These are phyloP conservation scores for Aplidium turbinatum DNA, from an alignment of 23 tunicate species.

Conservation along the genomic window DNA sequence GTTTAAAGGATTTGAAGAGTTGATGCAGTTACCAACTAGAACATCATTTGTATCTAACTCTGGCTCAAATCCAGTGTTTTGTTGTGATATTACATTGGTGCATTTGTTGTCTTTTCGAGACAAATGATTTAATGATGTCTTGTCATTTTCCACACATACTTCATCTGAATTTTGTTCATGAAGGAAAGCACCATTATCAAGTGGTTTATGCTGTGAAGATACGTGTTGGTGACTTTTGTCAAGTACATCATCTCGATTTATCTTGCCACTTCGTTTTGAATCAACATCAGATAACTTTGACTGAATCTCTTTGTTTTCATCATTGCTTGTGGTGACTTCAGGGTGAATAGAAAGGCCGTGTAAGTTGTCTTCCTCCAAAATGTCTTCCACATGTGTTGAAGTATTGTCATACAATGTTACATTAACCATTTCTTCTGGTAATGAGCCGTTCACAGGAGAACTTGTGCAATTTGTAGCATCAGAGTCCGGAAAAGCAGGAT, in stretches of 20 bases:
- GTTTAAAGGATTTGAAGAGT: background rate
- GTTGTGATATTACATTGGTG: background rate
- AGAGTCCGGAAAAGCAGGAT: too few species aligned
- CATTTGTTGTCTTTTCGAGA: background rate
- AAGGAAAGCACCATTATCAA: background rate
- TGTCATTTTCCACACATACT: background rate
- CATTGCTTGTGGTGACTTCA: conserved; percentile 2
- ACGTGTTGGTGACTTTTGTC: background rate
- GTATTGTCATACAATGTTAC: too few species aligned
- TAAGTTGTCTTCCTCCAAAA: conserved; percentile 17
- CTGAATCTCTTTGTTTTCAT: background rate
- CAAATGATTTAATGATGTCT: too few species aligned
- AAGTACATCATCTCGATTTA: background rate
- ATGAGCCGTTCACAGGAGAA: too few species aligned
- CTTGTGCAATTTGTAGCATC: too few species aligned
- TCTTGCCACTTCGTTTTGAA: background rate
- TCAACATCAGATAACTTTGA: background rate
- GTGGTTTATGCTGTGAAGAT: background rate
- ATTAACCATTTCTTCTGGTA: too few species aligned
- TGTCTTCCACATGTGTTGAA: too few species aligned
- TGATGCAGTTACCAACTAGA: background rate
- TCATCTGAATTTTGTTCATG: background rate
- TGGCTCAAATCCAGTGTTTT: background rate
- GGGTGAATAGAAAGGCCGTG: conserved; percentile 1
- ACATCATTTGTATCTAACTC: background rate